Conservation (phyloP, 2,888 invertebrate species). For the Phortica okadai region DNA sequence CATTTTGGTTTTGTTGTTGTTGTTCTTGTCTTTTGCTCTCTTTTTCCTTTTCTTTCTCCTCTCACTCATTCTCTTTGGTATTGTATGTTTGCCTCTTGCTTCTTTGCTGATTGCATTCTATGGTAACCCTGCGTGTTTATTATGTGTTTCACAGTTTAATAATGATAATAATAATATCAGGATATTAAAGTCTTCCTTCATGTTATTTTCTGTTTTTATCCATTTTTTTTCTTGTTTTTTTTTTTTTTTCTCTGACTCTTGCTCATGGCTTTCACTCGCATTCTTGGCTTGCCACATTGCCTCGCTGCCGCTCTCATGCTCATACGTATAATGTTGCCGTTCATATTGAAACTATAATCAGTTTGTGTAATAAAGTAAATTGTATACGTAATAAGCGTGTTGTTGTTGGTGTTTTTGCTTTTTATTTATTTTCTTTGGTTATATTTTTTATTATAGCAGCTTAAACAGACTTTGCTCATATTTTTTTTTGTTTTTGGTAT, state of each 20-base stretch:
- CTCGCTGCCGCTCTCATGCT: not conserved
- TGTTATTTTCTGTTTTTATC: not conserved
- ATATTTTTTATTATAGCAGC: constrained; percentile 63
- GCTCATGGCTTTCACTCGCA: constrained; percentile 38
- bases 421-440: constrained; percentile 62
- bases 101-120: constrained; percentile 44
- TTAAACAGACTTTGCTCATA: constrained; percentile 58
- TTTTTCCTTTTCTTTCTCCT: not conserved
- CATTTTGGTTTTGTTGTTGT: not conserved
- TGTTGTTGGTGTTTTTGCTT: constrained; percentile 9
- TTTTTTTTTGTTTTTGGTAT: constrained; percentile 28
- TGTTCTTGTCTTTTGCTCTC: not conserved
- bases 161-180: constrained; percentile 65
- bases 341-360: constrained; percentile 67
- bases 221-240: too few species aligned
- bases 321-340: not conserved
- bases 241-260: not conserved
- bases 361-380: constrained; percentile 69
- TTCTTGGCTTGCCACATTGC: too few species aligned
- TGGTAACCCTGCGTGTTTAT: constrained; percentile 65
- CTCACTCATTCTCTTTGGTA: not conserved
- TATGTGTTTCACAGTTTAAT: constrained; percentile 70
- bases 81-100: not conserved
- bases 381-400: constrained; percentile 66
- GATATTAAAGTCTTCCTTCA: constrained; percentile 69